Percentiles rank a stretch among this genome's conserved stretches.
phyloP scores from a whole-genome alignment of 2,888 invertebrate species.

The Myopa tessellatipennis region DNA sequence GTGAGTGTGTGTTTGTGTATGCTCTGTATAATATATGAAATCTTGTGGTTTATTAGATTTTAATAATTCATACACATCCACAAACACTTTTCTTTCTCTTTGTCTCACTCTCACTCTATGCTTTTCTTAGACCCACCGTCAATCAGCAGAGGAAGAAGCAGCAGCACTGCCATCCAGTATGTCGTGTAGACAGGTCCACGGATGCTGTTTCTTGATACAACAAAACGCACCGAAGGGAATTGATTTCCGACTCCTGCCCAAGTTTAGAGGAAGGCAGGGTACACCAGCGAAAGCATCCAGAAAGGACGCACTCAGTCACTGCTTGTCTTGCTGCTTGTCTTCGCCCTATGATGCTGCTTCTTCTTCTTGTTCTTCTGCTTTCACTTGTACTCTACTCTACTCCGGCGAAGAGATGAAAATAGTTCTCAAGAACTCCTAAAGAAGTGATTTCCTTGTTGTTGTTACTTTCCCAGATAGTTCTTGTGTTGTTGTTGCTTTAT shows the following conservation, averaged over 20 bases:
- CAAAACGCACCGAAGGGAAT: constrained; percentile 58
- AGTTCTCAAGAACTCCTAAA: constrained; percentile 12
- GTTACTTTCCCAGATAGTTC: background rate
- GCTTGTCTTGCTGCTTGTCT: background rate
- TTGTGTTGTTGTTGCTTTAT: background rate
- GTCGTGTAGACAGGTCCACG: background rate
- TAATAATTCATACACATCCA: constrained; percentile 61
- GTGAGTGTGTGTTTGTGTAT: constrained; percentile 9
- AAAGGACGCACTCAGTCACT: background rate
- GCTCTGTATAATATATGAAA: constrained; percentile 55
- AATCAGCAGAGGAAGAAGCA: background rate
- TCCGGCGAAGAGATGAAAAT: background rate
- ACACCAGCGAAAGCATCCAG: background rate
- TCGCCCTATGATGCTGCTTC: background rate
- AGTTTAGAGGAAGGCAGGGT: background rate
- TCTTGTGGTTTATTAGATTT: constrained; percentile 67
- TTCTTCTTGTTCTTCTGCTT: background rate
- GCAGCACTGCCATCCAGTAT: background rate
- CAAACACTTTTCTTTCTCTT: constrained; percentile 12
- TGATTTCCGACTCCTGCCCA: constrained; percentile 54
- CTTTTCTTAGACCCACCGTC: background rate
- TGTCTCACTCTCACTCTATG: background rate
- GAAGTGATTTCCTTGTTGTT: constrained; percentile 12
- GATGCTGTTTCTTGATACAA: constrained; percentile 26
- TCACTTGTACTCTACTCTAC: background rate